Base-by-base conservation (phyloP, 2,888 invertebrate genomes). In the Sphecodes monilicornis region DNA sequence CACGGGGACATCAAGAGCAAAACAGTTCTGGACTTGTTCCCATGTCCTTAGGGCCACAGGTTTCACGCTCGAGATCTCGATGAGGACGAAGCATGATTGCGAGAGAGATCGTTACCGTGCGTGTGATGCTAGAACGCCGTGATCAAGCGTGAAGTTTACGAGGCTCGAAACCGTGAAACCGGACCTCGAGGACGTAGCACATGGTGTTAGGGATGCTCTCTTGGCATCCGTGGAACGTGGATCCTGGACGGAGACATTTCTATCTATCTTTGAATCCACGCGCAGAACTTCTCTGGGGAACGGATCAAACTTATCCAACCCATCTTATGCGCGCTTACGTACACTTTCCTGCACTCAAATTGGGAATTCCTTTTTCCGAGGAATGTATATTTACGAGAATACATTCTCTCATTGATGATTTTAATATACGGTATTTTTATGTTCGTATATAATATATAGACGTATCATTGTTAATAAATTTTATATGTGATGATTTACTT, bases 61-160 rank as follows among this genome's bases (percentile, higher is more conserved):
- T 88, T 89, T 89, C 88, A 84, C 82, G 86, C 77, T 74, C 80
- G 85, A 81, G 70, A 69, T 85, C 78, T 82, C 82, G 79, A 77
- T 78, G 66, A 80, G 78, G 75, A 82, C 71, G 75, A 80, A 81
- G 89, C 69, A 75, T 66, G 77, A 85, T 50, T 74, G 81, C 85
- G 83, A 46, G 66, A 50, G 57, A 74, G 75, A 76, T 85, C 78
- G 43, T 85, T 81, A 78, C 54, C 73, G 87, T 85, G 89, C 86
- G 60, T 75, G 73, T 69, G 78, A 72, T 26, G 73, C 69, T 70
- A n/a, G 32, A 50, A 69, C 78, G 74, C 81, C 73, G 76, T 66
- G 85, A 82, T 89, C 80, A 84, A 85, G 89, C 88, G 86, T 82
- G 81, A 86, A 82, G 66, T 89, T 85, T 84, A 87, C 78, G 81